A percentile compares a stretch with the other conserved stretches of the same genome.
These are phyloP conservation scores for Micropterix aruncella DNA, from an alignment of 2,888 invertebrate genomes.

Conservation along the genomic window DNA sequence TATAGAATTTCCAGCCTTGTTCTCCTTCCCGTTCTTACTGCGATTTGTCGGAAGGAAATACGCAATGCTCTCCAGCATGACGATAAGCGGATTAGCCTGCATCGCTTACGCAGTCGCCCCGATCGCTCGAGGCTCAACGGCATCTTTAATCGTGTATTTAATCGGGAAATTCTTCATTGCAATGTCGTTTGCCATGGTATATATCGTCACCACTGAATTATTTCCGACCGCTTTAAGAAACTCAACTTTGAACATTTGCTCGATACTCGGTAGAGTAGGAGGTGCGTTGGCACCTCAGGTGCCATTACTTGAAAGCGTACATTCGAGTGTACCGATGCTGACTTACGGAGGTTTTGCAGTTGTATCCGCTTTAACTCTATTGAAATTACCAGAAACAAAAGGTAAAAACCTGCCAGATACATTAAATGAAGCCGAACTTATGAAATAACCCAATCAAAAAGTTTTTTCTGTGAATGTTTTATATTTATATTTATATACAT, in stretches of 20 bases:
- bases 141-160: slow-evolving; percentile 21
- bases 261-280: slow-evolving; percentile 44
- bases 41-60: slow-evolving; percentile 25
- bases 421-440: slow-evolving; percentile 26
- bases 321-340: slow-evolving; percentile 21
- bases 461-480: too few relatives aligned
- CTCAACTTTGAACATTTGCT: slow-evolving; percentile 38
- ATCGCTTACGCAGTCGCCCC: slow-evolving; percentile 12
- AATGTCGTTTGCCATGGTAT: slow-evolving; percentile 36
- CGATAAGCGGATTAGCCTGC: slow-evolving; percentile 30
- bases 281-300: slow-evolving; percentile 45
- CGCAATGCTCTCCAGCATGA: slow-evolving; percentile 23
- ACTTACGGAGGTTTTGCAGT: slow-evolving; percentile 26
- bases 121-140: not conserved
- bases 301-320: slow-evolving; percentile 28
- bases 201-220: slow-evolving; percentile 41
- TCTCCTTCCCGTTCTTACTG: slow-evolving; percentile 19
- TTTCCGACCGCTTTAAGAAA: slow-evolving; percentile 44
- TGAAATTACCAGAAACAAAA: slow-evolving; percentile 30
- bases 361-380: slow-evolving; percentile 21
- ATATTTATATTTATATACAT: too few relatives aligned
- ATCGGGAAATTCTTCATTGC: slow-evolving; percentile 38
- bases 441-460: too few relatives aligned
- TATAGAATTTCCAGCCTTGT: slow-evolving; percentile 37
- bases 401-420: slow-evolving; percentile 25